These are phyloP conservation scores for Gastrophysa polygoni DNA, from an alignment of 2,888 invertebrate species.

Conservation along the genomic window DNA sequence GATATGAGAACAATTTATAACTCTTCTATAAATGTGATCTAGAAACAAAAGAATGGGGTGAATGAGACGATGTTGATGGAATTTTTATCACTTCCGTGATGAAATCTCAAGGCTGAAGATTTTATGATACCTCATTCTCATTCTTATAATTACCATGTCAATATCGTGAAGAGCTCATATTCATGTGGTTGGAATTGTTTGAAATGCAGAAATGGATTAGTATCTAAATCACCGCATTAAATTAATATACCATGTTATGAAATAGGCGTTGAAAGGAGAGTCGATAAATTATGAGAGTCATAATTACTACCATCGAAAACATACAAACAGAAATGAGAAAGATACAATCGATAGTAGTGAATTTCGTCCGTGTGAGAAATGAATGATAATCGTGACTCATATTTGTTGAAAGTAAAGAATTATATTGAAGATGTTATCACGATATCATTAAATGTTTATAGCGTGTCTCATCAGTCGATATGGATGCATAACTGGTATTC, in stretches of 20 bases:
- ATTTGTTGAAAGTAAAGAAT: slow-evolving; percentile 38
- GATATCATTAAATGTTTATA: background rate
- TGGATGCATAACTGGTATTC: too few relatives aligned
- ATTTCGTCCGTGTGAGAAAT: slow-evolving; percentile 45
- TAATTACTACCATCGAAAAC: slow-evolving; percentile 28
- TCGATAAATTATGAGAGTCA: slow-evolving; percentile 33
- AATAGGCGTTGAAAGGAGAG: slow-evolving; percentile 36
- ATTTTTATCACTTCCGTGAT: background rate
- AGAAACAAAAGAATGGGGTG: background rate
- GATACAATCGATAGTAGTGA: slow-evolving; percentile 49
- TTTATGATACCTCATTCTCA: slow-evolving; percentile 27
- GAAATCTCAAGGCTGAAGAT: slow-evolving; percentile 24
- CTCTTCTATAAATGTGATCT: too few relatives aligned
- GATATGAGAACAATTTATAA: too few relatives aligned
- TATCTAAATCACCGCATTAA: slow-evolving; percentile 28
- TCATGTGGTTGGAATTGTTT: slow-evolving; percentile 31
- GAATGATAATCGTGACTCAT: slow-evolving; percentile 50
- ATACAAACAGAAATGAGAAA: slow-evolving; percentile 31
- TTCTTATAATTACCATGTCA: slow-evolving; percentile 35
- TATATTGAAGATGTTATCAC: slow-evolving; percentile 40
- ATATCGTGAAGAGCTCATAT: slow-evolving; percentile 35
- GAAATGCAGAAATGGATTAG: slow-evolving; percentile 33
- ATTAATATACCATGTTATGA: slow-evolving; percentile 21
- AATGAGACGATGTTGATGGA: background rate
- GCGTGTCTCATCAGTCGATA: background rate